Base-by-base conservation (phyloP, 2,888 invertebrate species). In the Apamea monoglypha region DNA sequence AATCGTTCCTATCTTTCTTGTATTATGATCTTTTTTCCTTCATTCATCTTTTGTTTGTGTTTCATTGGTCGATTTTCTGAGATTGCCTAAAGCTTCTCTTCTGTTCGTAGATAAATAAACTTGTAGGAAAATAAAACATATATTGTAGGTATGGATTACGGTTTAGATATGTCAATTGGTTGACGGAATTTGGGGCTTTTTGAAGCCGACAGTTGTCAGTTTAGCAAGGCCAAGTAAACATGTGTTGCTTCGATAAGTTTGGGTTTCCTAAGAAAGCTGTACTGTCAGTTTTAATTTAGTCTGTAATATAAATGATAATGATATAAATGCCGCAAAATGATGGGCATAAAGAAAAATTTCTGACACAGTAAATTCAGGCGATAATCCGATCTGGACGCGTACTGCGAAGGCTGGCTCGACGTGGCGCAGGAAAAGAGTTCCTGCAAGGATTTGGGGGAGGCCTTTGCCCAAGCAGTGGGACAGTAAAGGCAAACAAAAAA, bases 41-140 rank as follows among this genome's bases (percentile, higher is more conserved):
- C n/a, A 83, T 70, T 69, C 47, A 32, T 73, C 56, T 69, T 78
- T 80, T 82, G 71, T 85, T 80, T 89, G 70, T 83, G 63, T 81
- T 85, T 72, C 64, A 76, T 80, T 44, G 70, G 76, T 63, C 29
- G 73, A 77, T 76, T 80, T 29, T 66, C n/a, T 32, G 63, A 81
- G 36, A 77, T 80, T 81, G 80, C 68, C 64, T 67, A 1, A 64
- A 85, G 83, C 73, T 76, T 64, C 59, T 56, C 68, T 76, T 67
- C 63, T 63, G 64, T 21, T 78, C 73, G 78, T 78, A n/a, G 25
- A 56, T 56, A 70, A 76, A 76, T 68, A 80, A 83, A 76, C 67
- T 71, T 53, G 56, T n/a, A 40, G 18, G 50, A 64, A 59, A 67
- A 76, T 79, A 53, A 67, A 76, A 73, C 61, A 29, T n/a, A 36